Evolutionary conservation across 1,140 invertebrate species (phyloP).

Genomic region (Bursaphelenchus mucronatus): DNA sequence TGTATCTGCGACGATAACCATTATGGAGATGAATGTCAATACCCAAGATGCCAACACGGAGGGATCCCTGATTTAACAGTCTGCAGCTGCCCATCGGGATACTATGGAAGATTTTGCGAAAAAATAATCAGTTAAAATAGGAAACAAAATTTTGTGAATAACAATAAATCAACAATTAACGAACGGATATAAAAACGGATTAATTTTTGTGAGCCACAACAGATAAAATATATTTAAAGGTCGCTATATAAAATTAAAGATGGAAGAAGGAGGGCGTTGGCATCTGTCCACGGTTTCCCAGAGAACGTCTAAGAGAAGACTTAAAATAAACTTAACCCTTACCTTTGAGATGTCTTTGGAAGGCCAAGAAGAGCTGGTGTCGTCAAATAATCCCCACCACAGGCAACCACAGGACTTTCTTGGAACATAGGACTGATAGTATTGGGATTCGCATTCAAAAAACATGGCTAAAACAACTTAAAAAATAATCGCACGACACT

Average conservation of each 20-base stretch:
- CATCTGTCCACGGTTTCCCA: no score
- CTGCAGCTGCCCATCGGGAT: background rate
- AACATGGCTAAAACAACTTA: background rate
- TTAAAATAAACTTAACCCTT: no score
- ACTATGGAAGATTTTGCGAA: background rate
- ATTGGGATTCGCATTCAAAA: conserved; percentile 11
- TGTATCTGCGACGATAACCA: background rate
- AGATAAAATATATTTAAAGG: no score
- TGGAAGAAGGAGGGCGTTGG: no score
- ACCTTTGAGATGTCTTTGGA: background rate
- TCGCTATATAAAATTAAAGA: no score
- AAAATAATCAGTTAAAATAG: conserved; percentile 1
- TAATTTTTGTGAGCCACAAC: background rate
- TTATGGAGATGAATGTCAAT: conserved; percentile 1
- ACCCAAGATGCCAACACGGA: conserved; percentile 1
- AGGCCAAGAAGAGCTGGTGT: conserved; percentile 20
- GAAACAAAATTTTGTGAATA: background rate
- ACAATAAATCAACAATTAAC: conserved; percentile 3
- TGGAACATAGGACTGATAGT: background rate
- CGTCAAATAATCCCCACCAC: conserved; percentile 9
- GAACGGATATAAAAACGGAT: background rate
- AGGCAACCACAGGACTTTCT: conserved; percentile 4
- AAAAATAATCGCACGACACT: conserved; percentile 3
- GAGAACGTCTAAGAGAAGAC: no score
- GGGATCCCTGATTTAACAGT: background rate